Evolutionary conservation across 37 sponge, comb jelly and placozoan species (phyloP), one percentile per base, ranked within the genome.

Genomic region (Tethya wilhelma): DNA sequence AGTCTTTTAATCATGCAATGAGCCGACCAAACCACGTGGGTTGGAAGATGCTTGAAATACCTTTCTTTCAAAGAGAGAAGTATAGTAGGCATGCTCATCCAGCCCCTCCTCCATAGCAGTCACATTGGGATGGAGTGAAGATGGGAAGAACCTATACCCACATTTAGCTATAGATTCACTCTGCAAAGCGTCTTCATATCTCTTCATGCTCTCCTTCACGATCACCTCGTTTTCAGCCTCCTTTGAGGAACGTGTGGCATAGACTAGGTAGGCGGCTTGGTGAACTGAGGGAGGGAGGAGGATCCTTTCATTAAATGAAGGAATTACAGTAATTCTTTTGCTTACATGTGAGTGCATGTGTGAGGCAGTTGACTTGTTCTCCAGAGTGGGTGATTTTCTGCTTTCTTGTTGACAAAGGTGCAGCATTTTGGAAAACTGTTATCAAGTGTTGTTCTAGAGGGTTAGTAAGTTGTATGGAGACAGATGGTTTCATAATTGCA

Each of bases 291-390:
- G 38, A 4, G n/a, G 25, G 1, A 37, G 34, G 22, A 66, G 36
- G 53, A 14, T 14, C 53, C 14, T 49, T 49, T 49, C 53, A 49
- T 19, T 49, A 49, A 49, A 49, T 49, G n/a, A n/a, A n/a, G n/a
- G n/a, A n/a, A n/a, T n/a, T 38, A 72, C 7, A 72, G 30, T 44
- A 23, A 17, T 72, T n/a, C 44, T 38, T 2, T 19, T 2, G 20
- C 55, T 73, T 55, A 73, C 74, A 73, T 73, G 55, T 55, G 37
- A 73, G 46, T 17, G 74, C 74, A 73, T 73, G 74, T 1, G 30
- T 30, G 37, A 73, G 74, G 5, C 32, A 19, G 22, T 73, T 56
- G 1, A 33, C 31, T n/a, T 73, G 74, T 20, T 73, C 74, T 2
- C 19, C 36, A 19, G 63, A n/a, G 63, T 19, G 4, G 2, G 66